A percentile compares a stretch with the other conserved stretches of the same genome.
Evolutionary conservation across 2,797 vertebrate genomes (phyloP).

Genomic region (Lutjanus argentimaculatus): DNA sequence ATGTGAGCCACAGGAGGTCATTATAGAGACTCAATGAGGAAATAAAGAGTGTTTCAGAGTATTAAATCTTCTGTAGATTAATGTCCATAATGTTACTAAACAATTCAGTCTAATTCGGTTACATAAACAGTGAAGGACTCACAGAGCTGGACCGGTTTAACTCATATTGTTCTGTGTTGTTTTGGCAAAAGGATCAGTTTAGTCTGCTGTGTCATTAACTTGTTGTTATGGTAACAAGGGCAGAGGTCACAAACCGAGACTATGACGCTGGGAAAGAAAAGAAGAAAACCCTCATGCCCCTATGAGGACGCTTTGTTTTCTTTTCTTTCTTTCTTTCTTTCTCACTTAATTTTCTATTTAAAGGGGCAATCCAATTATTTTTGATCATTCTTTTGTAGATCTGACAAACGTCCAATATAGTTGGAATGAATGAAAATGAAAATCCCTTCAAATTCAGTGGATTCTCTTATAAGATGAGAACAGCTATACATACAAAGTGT

Average conservation of each 20-base stretch:
- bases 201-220: slow-evolving; percentile 69
- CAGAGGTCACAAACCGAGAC: slow-evolving; percentile 57
- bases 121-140: slow-evolving; percentile 11
- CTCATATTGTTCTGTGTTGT: slow-evolving; percentile 35
- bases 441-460: background rate
- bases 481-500: background rate
- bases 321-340: background rate
- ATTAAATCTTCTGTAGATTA: slow-evolving; percentile 24
- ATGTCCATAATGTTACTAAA: background rate
- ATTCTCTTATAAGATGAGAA: background rate
- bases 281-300: slow-evolving; percentile 27
- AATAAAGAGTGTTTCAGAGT: slow-evolving; percentile 15
- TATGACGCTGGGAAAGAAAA: slow-evolving; percentile 33
- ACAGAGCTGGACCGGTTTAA: slow-evolving; percentile 18
- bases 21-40: background rate
- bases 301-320: slow-evolving; percentile 25
- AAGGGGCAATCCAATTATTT: slow-evolving; percentile 1
- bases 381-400: background rate
- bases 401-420: background rate
- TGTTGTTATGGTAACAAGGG: slow-evolving; percentile 76
- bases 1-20: background rate
- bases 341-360: background rate
- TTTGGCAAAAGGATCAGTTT: slow-evolving; percentile 39
- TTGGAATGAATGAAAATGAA: too few relatives aligned
- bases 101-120: slow-evolving; percentile 5